These are phyloP conservation scores for Phacellophora camtschatica DNA, from an alignment of 30 jellyfish, hydroid and myxozoan species.

Conservation along the genomic window DNA sequence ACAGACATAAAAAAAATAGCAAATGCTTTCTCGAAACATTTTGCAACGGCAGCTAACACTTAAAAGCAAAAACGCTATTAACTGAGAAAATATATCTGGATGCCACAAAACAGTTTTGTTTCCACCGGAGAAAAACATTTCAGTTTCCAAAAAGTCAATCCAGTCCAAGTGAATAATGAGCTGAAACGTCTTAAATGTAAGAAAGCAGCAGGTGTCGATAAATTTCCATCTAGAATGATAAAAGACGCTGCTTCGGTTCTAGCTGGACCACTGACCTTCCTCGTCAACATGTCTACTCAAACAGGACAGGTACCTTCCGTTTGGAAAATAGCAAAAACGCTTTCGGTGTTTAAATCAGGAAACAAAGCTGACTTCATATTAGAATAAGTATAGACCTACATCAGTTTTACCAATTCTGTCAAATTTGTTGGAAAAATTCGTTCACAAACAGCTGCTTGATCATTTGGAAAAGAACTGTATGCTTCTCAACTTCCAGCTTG, in stretches of 20 bases:
- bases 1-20: constrained; percentile 12
- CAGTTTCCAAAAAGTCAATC: constrained; percentile 40
- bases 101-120: constrained; percentile 13
- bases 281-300: not conserved
- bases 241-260: constrained; percentile 43
- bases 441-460: constrained; percentile 64
- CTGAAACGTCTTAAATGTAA: constrained; percentile 30
- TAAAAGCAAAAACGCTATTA: not conserved
- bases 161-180: constrained; percentile 25
- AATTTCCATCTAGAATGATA: constrained; percentile 53
- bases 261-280: constrained; percentile 29
- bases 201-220: constrained; percentile 50
- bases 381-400: constrained; percentile 60
- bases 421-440: constrained; percentile 46
- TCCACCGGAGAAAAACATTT: constrained; percentile 30
- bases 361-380: constrained; percentile 31
- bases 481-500: constrained; percentile 45
- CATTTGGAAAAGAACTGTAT: constrained; percentile 49
- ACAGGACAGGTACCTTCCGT: constrained; percentile 63
- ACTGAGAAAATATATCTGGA: constrained; percentile 15
- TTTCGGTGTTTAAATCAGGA: constrained; percentile 56
- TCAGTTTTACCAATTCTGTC: constrained; percentile 62
- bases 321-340: constrained; percentile 62
- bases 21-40: constrained; percentile 6
- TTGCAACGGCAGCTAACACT: constrained; percentile 23